Evolutionary conservation across 1,140 invertebrate species (phyloP).

Genomic region (Diorhabda carinulata): DNA sequence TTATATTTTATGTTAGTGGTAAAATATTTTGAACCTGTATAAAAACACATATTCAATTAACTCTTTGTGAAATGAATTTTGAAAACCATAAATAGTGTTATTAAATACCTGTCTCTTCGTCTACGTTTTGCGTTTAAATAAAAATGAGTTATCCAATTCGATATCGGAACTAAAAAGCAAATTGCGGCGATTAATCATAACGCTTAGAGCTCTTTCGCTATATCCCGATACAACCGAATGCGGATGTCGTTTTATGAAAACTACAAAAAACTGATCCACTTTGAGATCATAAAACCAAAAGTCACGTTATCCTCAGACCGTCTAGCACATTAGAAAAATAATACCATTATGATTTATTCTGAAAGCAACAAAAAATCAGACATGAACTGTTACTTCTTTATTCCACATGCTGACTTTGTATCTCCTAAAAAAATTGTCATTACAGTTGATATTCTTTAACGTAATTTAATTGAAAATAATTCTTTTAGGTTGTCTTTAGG

Average conservation of each 20-base stretch:
- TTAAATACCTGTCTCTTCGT: not conserved
- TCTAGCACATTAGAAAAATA: not conserved
- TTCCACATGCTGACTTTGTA: not conserved
- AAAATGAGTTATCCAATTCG: not conserved
- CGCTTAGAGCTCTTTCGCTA: not conserved
- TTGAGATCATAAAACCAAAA: not conserved
- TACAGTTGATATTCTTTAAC: too few species aligned
- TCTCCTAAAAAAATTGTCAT: too few species aligned
- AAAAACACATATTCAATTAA: too few species aligned
- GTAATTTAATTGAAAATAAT: too few species aligned
- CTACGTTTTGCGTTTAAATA: not conserved
- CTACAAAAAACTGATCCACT: not conserved
- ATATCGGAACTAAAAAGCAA: not conserved
- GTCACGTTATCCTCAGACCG: not conserved
- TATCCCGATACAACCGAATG: not conserved
- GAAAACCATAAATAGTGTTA: not conserved
- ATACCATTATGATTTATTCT: not conserved
- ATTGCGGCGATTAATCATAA: not conserved
- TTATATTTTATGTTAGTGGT: too few species aligned
- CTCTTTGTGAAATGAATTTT: too few species aligned
- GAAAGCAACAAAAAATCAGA: not conserved
- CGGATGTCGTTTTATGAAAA: not conserved
- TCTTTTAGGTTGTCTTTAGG: too few species aligned
- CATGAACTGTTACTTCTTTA: not conserved
- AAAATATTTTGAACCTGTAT: too few species aligned